A percentile compares a stretch with the other conserved stretches of the same genome.
Evolutionary conservation across 2,797 vertebrate genomes (phyloP).

Genomic region (Pterois miles): DNA sequence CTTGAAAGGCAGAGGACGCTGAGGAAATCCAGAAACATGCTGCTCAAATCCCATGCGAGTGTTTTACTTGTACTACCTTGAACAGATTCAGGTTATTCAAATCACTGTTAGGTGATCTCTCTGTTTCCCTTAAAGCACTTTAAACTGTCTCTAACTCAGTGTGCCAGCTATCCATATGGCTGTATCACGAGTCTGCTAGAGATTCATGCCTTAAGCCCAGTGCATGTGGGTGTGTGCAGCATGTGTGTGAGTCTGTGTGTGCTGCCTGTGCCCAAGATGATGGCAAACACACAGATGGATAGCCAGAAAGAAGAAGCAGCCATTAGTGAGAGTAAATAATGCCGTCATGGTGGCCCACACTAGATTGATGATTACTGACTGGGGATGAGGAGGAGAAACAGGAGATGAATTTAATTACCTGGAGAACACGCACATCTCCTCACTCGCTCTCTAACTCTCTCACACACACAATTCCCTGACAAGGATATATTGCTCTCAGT

Average conservation of each 20-base stretch:
- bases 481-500: slow-evolving; percentile 59
- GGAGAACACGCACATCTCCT: slow-evolving; percentile 72
- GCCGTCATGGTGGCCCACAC: slow-evolving; percentile 77
- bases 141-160: background rate
- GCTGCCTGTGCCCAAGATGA: slow-evolving; percentile 54
- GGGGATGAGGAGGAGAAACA: slow-evolving; percentile 75
- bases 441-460: slow-evolving; percentile 18
- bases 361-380: slow-evolving; percentile 84
- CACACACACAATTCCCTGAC: slow-evolving; percentile 56
- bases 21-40: background rate
- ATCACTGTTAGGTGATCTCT: slow-evolving; percentile 17
- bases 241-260: slow-evolving; percentile 21
- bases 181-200: slow-evolving; percentile 12
- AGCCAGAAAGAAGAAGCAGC: slow-evolving; percentile 72
- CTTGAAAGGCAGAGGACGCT: slow-evolving; percentile 16
- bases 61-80: background rate
- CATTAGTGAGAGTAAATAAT: slow-evolving; percentile 88
- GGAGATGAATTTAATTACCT: slow-evolving; percentile 87
- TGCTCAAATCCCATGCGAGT: background rate
- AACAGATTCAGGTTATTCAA: slow-evolving; percentile 9
- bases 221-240: slow-evolving; percentile 22
- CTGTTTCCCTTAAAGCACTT: background rate
- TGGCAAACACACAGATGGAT: slow-evolving; percentile 67
- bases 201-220: slow-evolving; percentile 32
- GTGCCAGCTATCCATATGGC: slow-evolving; percentile 15